Evolutionary conservation across 2,797 vertebrate genomes (phyloP), one percentile per base, ranked within the genome.

Genomic region (Borostomias antarcticus): DNA sequence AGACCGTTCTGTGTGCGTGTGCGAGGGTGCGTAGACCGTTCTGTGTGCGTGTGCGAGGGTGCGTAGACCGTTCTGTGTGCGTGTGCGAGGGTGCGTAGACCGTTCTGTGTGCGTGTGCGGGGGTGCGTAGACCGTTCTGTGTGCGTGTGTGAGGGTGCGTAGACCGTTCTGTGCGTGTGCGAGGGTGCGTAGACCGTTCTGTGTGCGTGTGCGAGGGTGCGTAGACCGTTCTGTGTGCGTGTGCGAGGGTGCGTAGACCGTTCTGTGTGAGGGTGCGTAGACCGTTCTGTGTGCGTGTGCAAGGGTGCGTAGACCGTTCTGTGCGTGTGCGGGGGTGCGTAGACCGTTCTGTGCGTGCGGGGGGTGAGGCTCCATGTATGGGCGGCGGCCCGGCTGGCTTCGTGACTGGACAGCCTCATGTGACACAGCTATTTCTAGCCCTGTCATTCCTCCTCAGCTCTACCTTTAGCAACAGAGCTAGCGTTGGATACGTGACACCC

Each of bases 401-500:
- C 81, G 84, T 85, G 76, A 72, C 74, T 80, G 83, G 74, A 74
- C 68, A 66, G 83, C 64, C 83, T 91, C 89, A 92, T 91, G 86
- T 93, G 90, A 91, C 89, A 79, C 64, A 74, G 86, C 91, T 93
- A 93, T 93, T 93, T 91, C 87, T 85, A 87, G 90, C 85, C 78
- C 84, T 80, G 79, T 82, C 85, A 85, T 84, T 78, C 84, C 85
- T 79, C 69, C 79, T 81, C 64, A 6, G 51, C 15, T 26, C 77
- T 68, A 80, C 85, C 87, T 90, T 88, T 85, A 86, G 88, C 81
- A 86, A 85, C 82, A 77, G 61, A 82, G 68, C 58, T n/a, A 86
- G 71, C 64, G 76, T 51, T 72, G 74, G 87, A 85, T 85, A 91
- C 74, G 76, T 84, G 86, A 89, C 86, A 90, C 88, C 86, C 86